Base-by-base conservation (phyloP, 2,888 invertebrate genomes). In the Hemistola chrysoprasaria region DNA sequence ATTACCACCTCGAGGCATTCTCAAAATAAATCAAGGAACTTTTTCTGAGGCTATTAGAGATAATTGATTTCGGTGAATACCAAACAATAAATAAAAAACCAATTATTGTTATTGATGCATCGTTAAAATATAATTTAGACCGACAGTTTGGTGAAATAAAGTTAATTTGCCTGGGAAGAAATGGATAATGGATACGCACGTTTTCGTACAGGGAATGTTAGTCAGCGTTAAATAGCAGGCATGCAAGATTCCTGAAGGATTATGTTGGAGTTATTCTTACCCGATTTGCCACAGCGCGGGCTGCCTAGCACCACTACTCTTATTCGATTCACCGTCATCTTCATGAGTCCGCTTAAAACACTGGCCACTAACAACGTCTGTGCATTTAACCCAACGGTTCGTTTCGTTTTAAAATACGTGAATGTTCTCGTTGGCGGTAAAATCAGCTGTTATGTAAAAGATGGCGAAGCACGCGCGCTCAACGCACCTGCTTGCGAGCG, bases 251-350 rank as follows among this genome's bases (percentile, higher is more conserved):
- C 8, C 2, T 11, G 22, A 22, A 33, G 25, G 25, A 57, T 58
- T 59, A 57, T 53, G 53, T 52, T 49, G 59, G 3, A 27, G 24
- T 38, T 41, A 44, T 60, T 76, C 91, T 92, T 82, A 94, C 94
- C 94, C 65, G 94, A 93, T 88, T 94, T 94, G 74, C 94, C 94
- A 77, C 93, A 93, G 68, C 92, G 90, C 64, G 93, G 90, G 83
- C 93, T 92, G 66, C 94, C 94, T 67, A 94, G 91, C 75, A 94
- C 93, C 79, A 93, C 94, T 66, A 94, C 93, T 85, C 93, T 92
- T 86, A 94, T 93, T 90, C 93, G 92, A 90, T 93, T 93, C 71
- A 93, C 92, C 84, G 94, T 93, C 87, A 94, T 94, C 93, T 94
- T 94, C 85, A 85, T 87, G 60, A 62, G 71, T 78, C 65, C 70